These are phyloP conservation scores for Cheilosia vulpina DNA, from an alignment of 2,888 invertebrate species.

Conservation along the genomic window DNA sequence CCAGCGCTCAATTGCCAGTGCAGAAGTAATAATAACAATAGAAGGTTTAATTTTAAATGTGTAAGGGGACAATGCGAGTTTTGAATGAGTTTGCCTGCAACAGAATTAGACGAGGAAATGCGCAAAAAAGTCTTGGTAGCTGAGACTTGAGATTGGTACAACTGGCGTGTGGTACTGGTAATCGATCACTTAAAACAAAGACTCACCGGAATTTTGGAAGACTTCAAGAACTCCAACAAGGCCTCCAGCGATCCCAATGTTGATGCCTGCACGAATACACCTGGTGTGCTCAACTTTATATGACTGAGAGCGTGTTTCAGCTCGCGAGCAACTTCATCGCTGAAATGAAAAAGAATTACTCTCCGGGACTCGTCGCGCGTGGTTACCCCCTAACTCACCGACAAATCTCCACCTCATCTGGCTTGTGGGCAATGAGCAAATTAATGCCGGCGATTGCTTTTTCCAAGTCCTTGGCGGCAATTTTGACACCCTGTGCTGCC, in stretches of 20 bases:
- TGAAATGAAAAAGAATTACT: conserved; percentile 77
- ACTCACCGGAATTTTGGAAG: conserved; percentile 96
- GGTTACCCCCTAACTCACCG: conserved; percentile 83
- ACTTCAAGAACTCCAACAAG: conserved; percentile 94
- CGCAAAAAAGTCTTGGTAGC: not conserved
- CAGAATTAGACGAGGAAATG: no score
- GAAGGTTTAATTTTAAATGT: no score
- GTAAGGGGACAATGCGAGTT: no score
- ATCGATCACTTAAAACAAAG: not conserved
- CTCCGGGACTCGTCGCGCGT: not conserved
- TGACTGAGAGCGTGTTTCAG: conserved; percentile 94
- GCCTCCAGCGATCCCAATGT: conserved; percentile 99
- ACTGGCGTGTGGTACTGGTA: no score
- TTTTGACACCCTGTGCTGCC: conserved; percentile 99
- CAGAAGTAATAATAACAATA: no score
- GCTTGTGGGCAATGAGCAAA: conserved; percentile 94
- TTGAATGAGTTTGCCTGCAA: no score
- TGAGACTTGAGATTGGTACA: no score
- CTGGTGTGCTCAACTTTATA: conserved; percentile 95
- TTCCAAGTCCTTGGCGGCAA: conserved; percentile 98
- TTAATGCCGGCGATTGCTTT: conserved; percentile 98
- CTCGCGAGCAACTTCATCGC: conserved; percentile 94
- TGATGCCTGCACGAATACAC: conserved; percentile 99
- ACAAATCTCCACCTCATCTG: conserved; percentile 96
- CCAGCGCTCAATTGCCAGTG: no score